Conservation (phyloP, 2,113 vertebrate genomes). For the Thalassarche chlororhynchos region DNA sequence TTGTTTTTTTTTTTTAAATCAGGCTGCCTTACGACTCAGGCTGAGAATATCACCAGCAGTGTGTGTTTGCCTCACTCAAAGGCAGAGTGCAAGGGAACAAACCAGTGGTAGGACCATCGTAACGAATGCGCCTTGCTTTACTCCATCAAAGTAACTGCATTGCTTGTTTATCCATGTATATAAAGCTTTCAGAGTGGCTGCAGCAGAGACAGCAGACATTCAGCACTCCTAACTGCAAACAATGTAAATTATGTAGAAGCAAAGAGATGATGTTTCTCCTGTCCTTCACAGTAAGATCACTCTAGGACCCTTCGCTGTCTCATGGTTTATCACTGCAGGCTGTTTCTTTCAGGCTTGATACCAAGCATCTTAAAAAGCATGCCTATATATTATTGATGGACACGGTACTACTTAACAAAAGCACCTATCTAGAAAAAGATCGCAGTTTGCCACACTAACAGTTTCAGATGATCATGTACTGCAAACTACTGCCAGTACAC, state of each 20-base stretch:
- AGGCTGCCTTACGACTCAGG: not conserved
- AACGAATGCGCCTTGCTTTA: fast-evolving
- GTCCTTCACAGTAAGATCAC: not conserved
- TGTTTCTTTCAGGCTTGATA: not conserved
- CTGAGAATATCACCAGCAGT: not conserved
- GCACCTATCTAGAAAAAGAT: not conserved
- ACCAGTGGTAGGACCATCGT: not conserved
- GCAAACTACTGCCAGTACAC: not conserved
- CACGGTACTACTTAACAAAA: not conserved
- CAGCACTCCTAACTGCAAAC: not conserved
- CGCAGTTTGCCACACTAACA: not conserved
- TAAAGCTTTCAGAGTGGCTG: not conserved
- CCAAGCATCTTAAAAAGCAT: not conserved
- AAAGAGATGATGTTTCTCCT: not conserved
- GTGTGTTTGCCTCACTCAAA: not conserved
- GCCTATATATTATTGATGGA: not conserved
- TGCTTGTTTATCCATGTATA: not conserved
- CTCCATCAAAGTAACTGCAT: not conserved
- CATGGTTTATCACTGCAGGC: not conserved
- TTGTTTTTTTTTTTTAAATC: not conserved
- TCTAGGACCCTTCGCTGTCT: not conserved
- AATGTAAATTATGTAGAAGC: not conserved
- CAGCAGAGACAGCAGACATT: not conserved
- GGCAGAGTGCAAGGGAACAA: not conserved
- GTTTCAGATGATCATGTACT: not conserved